Percentiles rank a stretch among this genome's conserved stretches.
phyloP scores from a whole-genome alignment of 2,113 vertebrate species.

The Athene cunicularia region DNA sequence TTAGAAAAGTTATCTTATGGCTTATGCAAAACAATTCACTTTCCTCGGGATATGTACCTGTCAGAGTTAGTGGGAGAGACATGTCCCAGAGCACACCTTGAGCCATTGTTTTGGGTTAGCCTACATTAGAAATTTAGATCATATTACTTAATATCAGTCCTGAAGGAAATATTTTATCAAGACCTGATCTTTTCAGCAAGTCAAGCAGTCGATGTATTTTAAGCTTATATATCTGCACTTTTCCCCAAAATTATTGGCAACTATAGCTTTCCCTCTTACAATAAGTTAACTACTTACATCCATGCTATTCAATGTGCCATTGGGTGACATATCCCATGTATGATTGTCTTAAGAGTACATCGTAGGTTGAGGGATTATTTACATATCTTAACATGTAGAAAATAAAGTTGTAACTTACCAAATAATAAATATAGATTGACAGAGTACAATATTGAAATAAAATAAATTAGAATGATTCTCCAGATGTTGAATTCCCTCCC shows the following conservation, averaged over 20 bases:
- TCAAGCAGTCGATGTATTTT: background rate
- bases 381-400: slow-evolving; percentile 26
- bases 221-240: background rate
- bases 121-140: background rate
- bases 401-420: slow-evolving; percentile 28
- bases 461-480: slow-evolving; percentile 63
- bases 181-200: background rate
- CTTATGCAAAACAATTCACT: slow-evolving; percentile 10
- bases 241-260: background rate
- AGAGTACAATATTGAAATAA: slow-evolving; percentile 21
- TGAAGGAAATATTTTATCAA: background rate
- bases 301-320: background rate
- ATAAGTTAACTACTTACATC: background rate
- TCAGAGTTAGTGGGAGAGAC: background rate
- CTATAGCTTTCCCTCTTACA: background rate
- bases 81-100: background rate
- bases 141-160: background rate
- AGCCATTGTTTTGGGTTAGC: background rate
- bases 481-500: background rate
- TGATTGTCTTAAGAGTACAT: slow-evolving; percentile 47
- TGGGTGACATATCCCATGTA: background rate
- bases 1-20: slow-evolving; percentile 20
- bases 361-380: slow-evolving; percentile 18
- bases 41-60: background rate
- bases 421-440: slow-evolving; percentile 63